phyloP scores from a whole-genome alignment of 2,113 vertebrate species.

The Puffinus mauretanicus region DNA sequence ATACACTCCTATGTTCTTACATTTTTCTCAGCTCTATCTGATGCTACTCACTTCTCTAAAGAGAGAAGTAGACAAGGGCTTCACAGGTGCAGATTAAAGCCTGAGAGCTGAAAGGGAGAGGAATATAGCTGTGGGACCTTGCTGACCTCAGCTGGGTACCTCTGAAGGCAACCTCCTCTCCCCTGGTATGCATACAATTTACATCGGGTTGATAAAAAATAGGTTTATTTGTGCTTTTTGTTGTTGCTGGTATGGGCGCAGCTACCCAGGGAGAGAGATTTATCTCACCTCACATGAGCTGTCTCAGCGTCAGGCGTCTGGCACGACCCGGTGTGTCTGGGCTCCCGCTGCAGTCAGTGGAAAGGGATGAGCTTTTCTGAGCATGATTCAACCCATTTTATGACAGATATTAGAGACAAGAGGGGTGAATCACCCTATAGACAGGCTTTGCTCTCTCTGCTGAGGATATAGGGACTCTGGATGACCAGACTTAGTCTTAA shows the following conservation, averaged over 20 bases:
- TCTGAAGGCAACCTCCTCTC: background rate
- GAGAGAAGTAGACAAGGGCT: background rate
- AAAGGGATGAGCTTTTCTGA: background rate
- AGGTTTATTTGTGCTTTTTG: background rate
- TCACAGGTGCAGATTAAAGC: background rate
- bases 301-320: background rate
- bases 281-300: background rate
- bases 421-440: background rate
- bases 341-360: background rate
- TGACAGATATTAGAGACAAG: background rate
- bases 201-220: background rate
- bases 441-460: background rate
- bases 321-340: background rate
- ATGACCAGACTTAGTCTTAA: background rate
- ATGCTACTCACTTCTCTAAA: background rate
- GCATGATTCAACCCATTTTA: constrained; percentile 1
- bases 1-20: background rate
- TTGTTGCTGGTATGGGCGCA: background rate
- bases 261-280: background rate
- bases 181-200: background rate
- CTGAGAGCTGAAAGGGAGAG: background rate
- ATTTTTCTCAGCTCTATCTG: background rate
- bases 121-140: background rate
- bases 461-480: background rate
- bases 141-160: background rate